Conservation (phyloP, 2,113 vertebrate species). For the Callipepla squamata region DNA sequence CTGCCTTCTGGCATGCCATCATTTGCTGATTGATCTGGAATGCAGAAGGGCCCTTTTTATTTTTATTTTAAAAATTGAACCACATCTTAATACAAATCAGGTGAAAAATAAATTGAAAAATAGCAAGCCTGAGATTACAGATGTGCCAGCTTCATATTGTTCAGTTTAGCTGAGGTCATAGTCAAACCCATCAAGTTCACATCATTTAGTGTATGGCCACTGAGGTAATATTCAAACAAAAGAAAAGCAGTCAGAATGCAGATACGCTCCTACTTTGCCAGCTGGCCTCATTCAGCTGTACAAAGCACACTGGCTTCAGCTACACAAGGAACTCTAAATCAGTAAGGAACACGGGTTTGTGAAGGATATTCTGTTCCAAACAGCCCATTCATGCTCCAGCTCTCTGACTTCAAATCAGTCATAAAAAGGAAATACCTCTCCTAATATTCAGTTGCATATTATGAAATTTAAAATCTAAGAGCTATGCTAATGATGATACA, state of each 20-base stretch:
- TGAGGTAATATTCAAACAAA: slow-evolving; percentile 62
- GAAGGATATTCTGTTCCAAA: slow-evolving; percentile 54
- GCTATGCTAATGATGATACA: slow-evolving; percentile 33
- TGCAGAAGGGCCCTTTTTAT: slow-evolving; percentile 40
- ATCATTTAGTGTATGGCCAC: slow-evolving; percentile 20
- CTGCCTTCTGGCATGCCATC: slow-evolving; percentile 56
- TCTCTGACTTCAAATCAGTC: slow-evolving; percentile 54
- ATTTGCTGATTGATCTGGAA: slow-evolving; percentile 39
- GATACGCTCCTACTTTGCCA: slow-evolving; percentile 17
- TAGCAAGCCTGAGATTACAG: slow-evolving; percentile 53
- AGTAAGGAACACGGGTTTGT: slow-evolving; percentile 45
- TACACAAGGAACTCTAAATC: slow-evolving; percentile 26
- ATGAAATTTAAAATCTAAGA: slow-evolving; percentile 53
- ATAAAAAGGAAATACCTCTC: slow-evolving; percentile 56
- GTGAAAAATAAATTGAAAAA: slow-evolving; percentile 67
- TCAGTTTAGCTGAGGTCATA: slow-evolving; percentile 51
- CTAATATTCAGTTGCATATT: slow-evolving; percentile 32
- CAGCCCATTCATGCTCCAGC: slow-evolving; percentile 23
- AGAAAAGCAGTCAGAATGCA: slow-evolving; percentile 55
- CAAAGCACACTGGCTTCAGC: slow-evolving; percentile 48
- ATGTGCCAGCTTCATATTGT: slow-evolving; percentile 40
- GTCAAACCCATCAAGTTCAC: slow-evolving; percentile 51
- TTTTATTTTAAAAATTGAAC: slow-evolving; percentile 61
- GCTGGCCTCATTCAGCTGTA: slow-evolving; percentile 57
- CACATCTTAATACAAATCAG: slow-evolving; percentile 65